Evolutionary conservation across 2,797 vertebrate genomes (phyloP), one percentile per base, ranked within the genome.

Genomic region (Enteromius mattozi): DNA sequence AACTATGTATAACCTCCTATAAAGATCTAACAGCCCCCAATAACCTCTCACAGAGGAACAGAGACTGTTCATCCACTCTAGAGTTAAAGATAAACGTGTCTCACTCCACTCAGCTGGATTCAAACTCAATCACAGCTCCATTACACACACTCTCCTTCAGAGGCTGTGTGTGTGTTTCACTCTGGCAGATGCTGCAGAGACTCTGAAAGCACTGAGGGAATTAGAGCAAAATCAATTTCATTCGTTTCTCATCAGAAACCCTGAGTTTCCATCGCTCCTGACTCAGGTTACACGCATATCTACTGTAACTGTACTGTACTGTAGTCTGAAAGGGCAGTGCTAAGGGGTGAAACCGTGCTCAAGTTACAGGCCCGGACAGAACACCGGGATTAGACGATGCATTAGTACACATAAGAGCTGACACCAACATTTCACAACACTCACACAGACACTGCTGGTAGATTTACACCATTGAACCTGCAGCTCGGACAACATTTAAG

Each of bases 121-220:
- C 24, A 68, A 76, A 83, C 63, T 77, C 72, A 56, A 83, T 83
- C 74, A 69, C 49, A 59, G 24, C 74, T 83, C 63, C 63, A 78
- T 81, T 70, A 69, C 66, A 78, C 70, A 86, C 56, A 63, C 35
- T 27, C 56, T 35, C 37, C 19, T 81, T 2, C 68, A 69, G 24
- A 24, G 14, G 51, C 30, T 61, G 24, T 69, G 75, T 51, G 75
- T 51, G 81, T 27, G 59, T 71, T 59, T 61, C 30, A 21, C 30
- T 82, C 7, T 5, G n/a, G 24, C 71, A 76, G 72, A 83, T 83
- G 72, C 81, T 76, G 61, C 45, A 40, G 81, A 24, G 71, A 27
- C 72, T 19, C 72, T 66, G n/a, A 54, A 84, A 78, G 68, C 75
- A 79, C 37, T 71, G 24, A 78, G 59, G 59, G 63, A 65, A 71